Evolutionary conservation across 2,113 vertebrate species (phyloP).

Genomic region (crab-eating macaque (Macaca fascicularis)): DNA sequence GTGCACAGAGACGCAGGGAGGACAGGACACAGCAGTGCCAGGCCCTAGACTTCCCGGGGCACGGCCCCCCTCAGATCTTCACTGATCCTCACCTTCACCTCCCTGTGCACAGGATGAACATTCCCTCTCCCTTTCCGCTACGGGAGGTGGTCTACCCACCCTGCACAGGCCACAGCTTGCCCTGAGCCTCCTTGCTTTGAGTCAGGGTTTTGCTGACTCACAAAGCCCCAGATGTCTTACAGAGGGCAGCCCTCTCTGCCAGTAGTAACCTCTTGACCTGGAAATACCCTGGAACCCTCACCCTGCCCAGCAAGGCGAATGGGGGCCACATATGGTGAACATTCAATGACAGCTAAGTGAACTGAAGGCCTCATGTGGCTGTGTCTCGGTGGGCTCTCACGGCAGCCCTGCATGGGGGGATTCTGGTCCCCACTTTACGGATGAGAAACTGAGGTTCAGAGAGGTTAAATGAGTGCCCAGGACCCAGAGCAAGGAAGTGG

Average conservation of each 20-base stretch:
- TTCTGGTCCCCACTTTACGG: not conserved
- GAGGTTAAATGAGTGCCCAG: too few species aligned
- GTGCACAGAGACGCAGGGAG: not conserved
- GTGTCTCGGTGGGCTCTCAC: not conserved
- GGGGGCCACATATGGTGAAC: not conserved
- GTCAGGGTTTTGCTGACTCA: not conserved
- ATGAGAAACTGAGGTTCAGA: not conserved
- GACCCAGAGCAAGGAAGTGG: not conserved
- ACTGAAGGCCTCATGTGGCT: rapidly evolving
- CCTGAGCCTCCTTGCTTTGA: rapidly evolving
- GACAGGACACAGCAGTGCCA: not conserved
- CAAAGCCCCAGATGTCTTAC: not conserved
- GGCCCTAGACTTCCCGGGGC: not conserved
- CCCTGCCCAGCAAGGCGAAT: not conserved
- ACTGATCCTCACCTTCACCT: not conserved
- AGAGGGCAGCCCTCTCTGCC: not conserved
- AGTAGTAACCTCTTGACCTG: not conserved
- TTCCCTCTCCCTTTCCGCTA: not conserved
- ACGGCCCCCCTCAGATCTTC: not conserved
- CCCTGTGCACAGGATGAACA: not conserved
- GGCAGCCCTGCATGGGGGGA: not conserved
- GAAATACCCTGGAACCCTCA: not conserved
- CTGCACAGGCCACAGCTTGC: not conserved
- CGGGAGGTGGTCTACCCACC: not conserved
- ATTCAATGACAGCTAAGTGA: not conserved